Evolutionary conservation across 2,113 vertebrate species (phyloP), one percentile per base, ranked within the genome.

Genomic region (Protobothrops flavoviridis): DNA sequence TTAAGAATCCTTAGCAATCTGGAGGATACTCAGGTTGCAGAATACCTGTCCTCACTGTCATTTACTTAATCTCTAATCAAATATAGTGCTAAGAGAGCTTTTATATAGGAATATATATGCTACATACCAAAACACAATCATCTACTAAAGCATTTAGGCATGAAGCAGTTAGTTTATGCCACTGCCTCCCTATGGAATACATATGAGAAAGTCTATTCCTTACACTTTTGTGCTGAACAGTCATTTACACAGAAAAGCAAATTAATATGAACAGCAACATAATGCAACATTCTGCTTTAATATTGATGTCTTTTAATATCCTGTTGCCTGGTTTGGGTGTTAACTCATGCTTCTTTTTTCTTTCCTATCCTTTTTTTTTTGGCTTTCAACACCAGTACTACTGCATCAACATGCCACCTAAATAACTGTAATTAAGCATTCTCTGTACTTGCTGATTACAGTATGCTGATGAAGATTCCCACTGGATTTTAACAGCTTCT

Each of bases 351-450:
- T 97, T 95, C 94, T 93, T 96, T 97, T 97, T 94, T 96, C 97
- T 97, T 94, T 96, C 23, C 39, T 95, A 94, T 92, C 96, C 97
- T 97, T 97, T 97, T 95, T 94, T 97, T 95, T 96, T 89, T 57
- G 15, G 96, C 95, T 97, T 97, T 97, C 96, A 96, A 24, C 94
- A 95, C 64, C 95, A 91, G 94, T 94, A 93, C 96, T 94, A 96
- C 96, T 97, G 94, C 95, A 97, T 98, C 97, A 98, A 97, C 95
- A 96, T 97, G 97, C 96, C 97, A 98, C 95, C 97, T 97, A 97
- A 98, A 98, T 98, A 97, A 96, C 97, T 96, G 94, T 98, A 98
- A 98, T 98, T 98, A 98, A 96, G 94, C 95, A 97, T 98, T 98
- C 96, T 97, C 96, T 64, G 88, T 94, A 90, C 95, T 93, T 96